These are phyloP conservation scores for Willowsia nigromaculata DNA, from an alignment of 2,888 invertebrate genomes.

Conservation along the genomic window DNA sequence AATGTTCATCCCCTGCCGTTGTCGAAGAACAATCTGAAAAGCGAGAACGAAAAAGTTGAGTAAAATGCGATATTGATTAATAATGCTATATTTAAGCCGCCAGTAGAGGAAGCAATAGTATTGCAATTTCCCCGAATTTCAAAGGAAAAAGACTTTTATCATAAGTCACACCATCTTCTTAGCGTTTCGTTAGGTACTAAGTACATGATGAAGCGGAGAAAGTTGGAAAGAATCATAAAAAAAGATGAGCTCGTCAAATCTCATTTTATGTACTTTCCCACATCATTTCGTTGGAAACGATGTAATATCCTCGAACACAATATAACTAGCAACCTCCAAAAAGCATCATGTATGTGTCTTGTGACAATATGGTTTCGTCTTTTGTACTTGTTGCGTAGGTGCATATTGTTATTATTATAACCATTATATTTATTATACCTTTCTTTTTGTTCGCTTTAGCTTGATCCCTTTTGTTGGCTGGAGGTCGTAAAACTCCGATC, in stretches of 20 bases:
- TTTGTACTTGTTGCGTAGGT: neutral
- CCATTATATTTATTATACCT: constrained; percentile 66
- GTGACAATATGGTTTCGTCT: neutral
- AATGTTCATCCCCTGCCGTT: constrained; percentile 76
- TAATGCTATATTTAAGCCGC: too few relatives aligned
- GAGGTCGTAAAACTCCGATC: constrained; percentile 83
- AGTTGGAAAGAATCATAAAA: neutral
- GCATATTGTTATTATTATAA: neutral
- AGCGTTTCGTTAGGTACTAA: too few relatives aligned
- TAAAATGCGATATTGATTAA: too few relatives aligned
- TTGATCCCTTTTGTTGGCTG: constrained; percentile 76
- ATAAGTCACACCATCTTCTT: too few relatives aligned
- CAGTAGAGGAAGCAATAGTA: too few relatives aligned
- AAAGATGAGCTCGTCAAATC: neutral
- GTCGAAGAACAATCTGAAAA: constrained; percentile 77
- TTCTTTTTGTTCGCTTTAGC: constrained; percentile 77
- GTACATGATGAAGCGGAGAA: neutral
- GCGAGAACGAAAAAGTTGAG: neutral
- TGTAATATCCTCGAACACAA: neutral
- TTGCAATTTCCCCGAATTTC: too few relatives aligned
- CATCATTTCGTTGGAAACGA: neutral
- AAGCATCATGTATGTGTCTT: too few relatives aligned
- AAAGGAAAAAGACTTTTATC: too few relatives aligned
- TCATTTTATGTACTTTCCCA: neutral
- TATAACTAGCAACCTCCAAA: too few relatives aligned